These are phyloP conservation scores for Eupithecia vulgata DNA, from an alignment of 2,888 invertebrate species.

Conservation along the genomic window DNA sequence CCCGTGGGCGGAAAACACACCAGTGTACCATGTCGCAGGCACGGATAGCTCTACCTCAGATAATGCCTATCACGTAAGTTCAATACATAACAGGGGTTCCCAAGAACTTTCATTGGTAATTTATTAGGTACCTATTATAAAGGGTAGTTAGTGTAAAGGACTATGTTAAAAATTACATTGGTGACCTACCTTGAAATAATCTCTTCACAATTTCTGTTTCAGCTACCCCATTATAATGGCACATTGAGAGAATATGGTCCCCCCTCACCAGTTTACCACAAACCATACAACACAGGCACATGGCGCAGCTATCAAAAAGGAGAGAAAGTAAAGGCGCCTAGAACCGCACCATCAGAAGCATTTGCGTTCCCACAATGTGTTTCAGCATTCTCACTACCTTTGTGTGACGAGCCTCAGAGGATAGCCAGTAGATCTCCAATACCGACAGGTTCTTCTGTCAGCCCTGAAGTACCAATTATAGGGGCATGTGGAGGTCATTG, in stretches of 20 bases:
- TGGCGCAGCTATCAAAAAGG: constrained; percentile 70
- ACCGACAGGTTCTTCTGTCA: constrained; percentile 64
- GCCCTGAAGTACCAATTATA: constrained; percentile 83
- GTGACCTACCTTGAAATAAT: background rate
- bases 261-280: constrained; percentile 78
- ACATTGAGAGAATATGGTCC: constrained; percentile 69
- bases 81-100: background rate
- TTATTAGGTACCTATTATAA: background rate
- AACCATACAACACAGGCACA: constrained; percentile 73
- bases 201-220: constrained; percentile 36
- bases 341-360: constrained; percentile 56
- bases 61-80: constrained; percentile 75
- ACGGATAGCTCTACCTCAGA: constrained; percentile 82
- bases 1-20: constrained; percentile 76
- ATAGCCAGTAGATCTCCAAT: constrained; percentile 62
- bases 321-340: constrained; percentile 56
- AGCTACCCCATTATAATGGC: constrained; percentile 75
- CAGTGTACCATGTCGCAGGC: constrained; percentile 72
- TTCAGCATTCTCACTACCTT: constrained; percentile 75
- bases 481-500: constrained; percentile 88
- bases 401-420: constrained; percentile 67
- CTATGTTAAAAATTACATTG: background rate
- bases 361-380: constrained; percentile 75
- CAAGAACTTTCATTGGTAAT: background rate
- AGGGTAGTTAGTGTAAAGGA: no score